Percentiles rank a stretch among this genome's conserved stretches.
These are phyloP conservation scores for Hippasteria phrygiana DNA, from an alignment of 53 echinoderm and acorn worm species.

Conservation along the genomic window DNA sequence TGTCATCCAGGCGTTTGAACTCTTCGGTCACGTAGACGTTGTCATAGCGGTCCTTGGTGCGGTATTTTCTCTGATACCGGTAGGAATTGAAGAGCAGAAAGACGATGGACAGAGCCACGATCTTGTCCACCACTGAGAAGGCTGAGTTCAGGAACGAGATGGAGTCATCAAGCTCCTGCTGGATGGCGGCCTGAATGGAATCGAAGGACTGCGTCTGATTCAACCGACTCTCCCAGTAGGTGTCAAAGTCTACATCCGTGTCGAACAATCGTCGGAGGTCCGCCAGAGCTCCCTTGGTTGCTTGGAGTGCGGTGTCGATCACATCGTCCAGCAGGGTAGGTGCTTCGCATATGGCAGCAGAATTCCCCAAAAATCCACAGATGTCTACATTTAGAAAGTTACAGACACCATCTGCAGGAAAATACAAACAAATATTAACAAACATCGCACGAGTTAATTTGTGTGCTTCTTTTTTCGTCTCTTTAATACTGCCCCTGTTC, in stretches of 20 bases:
- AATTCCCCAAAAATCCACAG: slow-evolving; percentile 64
- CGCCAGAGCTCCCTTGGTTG: slow-evolving; percentile 49
- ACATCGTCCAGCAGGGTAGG: slow-evolving; percentile 60
- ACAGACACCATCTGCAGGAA: slow-evolving; percentile 65
- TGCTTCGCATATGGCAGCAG: slow-evolving; percentile 68
- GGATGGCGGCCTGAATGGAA: slow-evolving; percentile 77
- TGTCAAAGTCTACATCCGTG: slow-evolving; percentile 78
- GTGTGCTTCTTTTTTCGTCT: too few species aligned
- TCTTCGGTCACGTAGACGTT: slow-evolving; percentile 88
- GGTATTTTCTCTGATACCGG: slow-evolving; percentile 85
- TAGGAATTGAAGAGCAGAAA: slow-evolving; percentile 81
- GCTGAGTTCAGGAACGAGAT: slow-evolving; percentile 68
- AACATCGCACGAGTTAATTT: too few species aligned
- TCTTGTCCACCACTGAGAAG: slow-evolving; percentile 81
- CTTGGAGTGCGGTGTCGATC: slow-evolving; percentile 59
- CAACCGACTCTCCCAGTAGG: slow-evolving; percentile 74
- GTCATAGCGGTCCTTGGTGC: slow-evolving; percentile 89
- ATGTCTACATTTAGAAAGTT: slow-evolving; percentile 70
- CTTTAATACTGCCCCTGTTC: too few species aligned
- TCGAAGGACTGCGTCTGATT: slow-evolving; percentile 77
- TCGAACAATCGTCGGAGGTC: slow-evolving; percentile 62
- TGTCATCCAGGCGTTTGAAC: slow-evolving; percentile 81
- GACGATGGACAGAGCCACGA: slow-evolving; percentile 83
- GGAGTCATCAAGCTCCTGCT: slow-evolving; percentile 73
- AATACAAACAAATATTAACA: background rate